phyloP scores from a whole-genome alignment of 2,888 invertebrate genomes.

The Pterobdella sp. region DNA sequence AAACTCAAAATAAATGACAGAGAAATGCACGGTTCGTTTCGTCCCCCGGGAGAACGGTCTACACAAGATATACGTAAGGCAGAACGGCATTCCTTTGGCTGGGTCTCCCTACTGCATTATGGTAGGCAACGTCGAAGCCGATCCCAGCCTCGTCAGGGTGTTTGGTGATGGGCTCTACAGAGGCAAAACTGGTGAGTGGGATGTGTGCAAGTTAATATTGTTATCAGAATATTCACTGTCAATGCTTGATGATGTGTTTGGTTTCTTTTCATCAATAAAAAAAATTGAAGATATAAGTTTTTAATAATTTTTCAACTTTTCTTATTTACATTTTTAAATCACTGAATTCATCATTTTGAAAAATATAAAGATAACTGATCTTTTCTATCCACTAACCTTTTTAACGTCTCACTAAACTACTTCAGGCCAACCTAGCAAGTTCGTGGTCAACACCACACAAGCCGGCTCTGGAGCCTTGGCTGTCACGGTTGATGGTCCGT shows the following conservation, averaged over 20 bases:
- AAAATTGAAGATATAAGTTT: too few relatives aligned
- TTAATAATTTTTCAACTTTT: background rate
- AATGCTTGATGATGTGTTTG: too few relatives aligned
- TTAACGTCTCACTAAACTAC: background rate
- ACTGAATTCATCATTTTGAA: background rate
- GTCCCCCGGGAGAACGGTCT: constrained; percentile 63
- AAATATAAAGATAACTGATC: background rate
- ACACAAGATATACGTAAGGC: constrained; percentile 79
- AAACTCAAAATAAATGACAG: too few relatives aligned
- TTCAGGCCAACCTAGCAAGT: constrained; percentile 74
- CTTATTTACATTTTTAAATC: background rate
- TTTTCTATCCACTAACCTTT: background rate
- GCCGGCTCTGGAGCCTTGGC: constrained; percentile 85
- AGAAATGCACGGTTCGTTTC: constrained; percentile 30
- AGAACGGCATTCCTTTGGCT: constrained; percentile 91
- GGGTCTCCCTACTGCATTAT: constrained; percentile 88
- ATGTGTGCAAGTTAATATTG: background rate
- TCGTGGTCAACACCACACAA: constrained; percentile 86
- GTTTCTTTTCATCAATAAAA: background rate
- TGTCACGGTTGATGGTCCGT: constrained; percentile 89
- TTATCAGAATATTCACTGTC: background rate
- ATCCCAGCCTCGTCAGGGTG: constrained; percentile 62
- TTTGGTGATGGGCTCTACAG: constrained; percentile 46
- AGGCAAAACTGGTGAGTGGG: constrained; percentile 36
- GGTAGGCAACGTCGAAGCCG: constrained; percentile 72